These are phyloP conservation scores for Panurus biarmicus DNA, from an alignment of 2,113 vertebrate species.

Conservation along the genomic window DNA sequence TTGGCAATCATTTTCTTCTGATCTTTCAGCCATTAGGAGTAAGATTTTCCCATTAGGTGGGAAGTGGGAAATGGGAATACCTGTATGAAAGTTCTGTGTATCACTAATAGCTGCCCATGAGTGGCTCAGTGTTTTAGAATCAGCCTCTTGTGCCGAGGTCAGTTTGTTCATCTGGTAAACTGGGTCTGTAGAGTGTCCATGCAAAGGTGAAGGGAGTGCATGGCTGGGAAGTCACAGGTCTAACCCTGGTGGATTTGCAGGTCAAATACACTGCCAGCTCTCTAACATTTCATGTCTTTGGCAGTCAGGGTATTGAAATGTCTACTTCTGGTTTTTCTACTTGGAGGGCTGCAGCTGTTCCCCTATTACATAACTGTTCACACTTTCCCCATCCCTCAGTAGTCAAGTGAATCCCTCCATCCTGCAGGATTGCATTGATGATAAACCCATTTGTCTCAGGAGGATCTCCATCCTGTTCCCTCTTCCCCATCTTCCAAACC, in stretches of 20 bases:
- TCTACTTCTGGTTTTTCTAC: background rate
- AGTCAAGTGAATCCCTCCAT: background rate
- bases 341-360: background rate
- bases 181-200: background rate
- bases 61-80: background rate
- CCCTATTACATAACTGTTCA: background rate
- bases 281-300: background rate
- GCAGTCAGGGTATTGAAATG: background rate
- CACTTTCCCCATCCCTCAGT: background rate
- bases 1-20: background rate
- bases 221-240: background rate
- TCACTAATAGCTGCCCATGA: background rate
- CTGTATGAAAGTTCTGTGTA: background rate
- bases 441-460: background rate
- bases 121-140: background rate
- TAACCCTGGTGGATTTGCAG: background rate
- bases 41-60: background rate
- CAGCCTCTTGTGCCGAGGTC: background rate
- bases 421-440: background rate
- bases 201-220: background rate
- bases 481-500: background rate
- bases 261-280: background rate
- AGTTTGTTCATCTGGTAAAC: slow-evolving; percentile 12
- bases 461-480: background rate
- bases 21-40: background rate